Base-by-base conservation (phyloP, 92 coral and sea anemone species). In the Montipora capitata region DNA sequence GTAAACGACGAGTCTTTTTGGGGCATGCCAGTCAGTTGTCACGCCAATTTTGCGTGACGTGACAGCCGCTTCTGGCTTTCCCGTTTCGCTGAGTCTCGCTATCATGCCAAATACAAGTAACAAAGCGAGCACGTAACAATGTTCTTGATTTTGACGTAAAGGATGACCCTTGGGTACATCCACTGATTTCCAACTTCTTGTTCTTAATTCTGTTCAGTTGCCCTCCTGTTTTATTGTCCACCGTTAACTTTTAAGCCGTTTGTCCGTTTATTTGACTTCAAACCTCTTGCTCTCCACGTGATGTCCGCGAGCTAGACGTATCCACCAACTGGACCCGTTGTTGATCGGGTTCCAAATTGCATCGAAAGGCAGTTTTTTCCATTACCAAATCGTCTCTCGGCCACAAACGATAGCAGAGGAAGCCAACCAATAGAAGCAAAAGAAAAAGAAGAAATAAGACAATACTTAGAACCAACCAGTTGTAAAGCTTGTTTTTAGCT, bases 391-490 rank as follows among this genome's bases (percentile, higher is more conserved):
- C 20, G 11, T 81, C 80, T 38, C 75, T 85, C 42, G 93, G 95
- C 93, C 95, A 92, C 61, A 92, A 62, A 49, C 92, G 77, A 41
- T 56, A 10, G 13, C 91, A 86, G 17, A 92, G 88, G 41, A 84
- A 88, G 1, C 90, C 95, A 4, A 92, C 93, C 49, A 92, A 78
- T 38, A 84, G 4, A 4, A 92, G 85, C 14, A 92, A 77, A 17
- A 92, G 79, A 14, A 89, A 72, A 12, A 88, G 42, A 14, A 92
- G 40, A 11, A 92, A 16, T 4, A 92, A 42, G 10, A 92, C 93
- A 43, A 92, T 62, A 17, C 93, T 49, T 2, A 92, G 84, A 15
- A 92, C 93, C 5, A 81, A 42, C 81, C 76, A 89, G 74, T 89
- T 84, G 5, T 88, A 88, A 13, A 89, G 64, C 85, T 81, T 58